These are phyloP conservation scores for Caenorhabditis sp. DNA, from an alignment of 2,888 invertebrate species.

Conservation along the genomic window DNA sequence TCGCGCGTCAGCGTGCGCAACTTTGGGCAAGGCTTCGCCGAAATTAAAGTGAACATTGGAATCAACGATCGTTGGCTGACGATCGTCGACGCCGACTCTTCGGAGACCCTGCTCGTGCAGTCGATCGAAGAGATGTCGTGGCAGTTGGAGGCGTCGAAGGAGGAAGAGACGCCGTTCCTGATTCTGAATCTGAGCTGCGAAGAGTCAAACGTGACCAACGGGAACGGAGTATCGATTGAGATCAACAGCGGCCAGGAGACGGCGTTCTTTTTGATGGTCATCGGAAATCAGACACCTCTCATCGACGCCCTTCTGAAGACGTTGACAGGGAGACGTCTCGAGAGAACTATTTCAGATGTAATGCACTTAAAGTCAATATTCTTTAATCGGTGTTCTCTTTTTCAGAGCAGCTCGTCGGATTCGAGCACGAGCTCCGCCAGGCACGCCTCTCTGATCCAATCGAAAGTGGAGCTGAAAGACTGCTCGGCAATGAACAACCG, in stretches of 20 bases:
- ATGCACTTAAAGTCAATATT: too few species aligned
- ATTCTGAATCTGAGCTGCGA: constrained; percentile 45
- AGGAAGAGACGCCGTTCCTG: constrained; percentile 17
- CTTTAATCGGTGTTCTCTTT: too few species aligned
- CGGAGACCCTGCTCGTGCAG: constrained; percentile 68
- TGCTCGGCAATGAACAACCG: constrained; percentile 25
- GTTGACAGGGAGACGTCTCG: constrained; percentile 29
- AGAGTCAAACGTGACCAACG: constrained; percentile 7
- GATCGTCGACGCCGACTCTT: constrained; percentile 88
- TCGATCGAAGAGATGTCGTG: constrained; percentile 56
- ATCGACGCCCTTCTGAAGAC: constrained; percentile 43
- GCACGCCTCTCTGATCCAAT: constrained; percentile 22
- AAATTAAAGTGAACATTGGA: constrained; percentile 83
- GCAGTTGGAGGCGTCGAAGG: constrained; percentile 23
- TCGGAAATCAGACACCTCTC: constrained; percentile 30
- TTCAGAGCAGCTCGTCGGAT: constrained; percentile 51
- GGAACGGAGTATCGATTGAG: constrained; percentile 6
- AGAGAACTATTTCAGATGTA: constrained; percentile 41
- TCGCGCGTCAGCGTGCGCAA: constrained; percentile 33
- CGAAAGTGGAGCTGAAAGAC: constrained; percentile 24
- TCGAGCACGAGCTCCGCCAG: constrained; percentile 32
- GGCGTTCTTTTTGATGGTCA: constrained; percentile 26
- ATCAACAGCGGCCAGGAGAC: constrained; percentile 15
- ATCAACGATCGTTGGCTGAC: constrained; percentile 89
- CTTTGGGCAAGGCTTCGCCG: constrained; percentile 39